Evolutionary conservation across 2,797 vertebrate genomes (phyloP).

Genomic region (Micrastur ruficollis): DNA sequence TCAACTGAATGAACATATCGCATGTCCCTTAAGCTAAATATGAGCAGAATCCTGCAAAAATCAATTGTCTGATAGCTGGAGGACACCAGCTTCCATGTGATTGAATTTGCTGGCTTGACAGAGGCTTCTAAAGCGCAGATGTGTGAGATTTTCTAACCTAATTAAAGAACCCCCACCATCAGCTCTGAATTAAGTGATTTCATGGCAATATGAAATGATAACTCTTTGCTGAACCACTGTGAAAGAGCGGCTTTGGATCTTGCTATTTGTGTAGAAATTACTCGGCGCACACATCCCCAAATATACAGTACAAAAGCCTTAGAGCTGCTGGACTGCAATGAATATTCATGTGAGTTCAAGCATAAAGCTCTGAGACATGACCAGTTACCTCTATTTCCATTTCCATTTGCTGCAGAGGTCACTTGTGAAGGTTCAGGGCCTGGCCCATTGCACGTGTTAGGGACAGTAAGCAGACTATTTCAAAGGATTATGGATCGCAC

Average conservation of each 20-base stretch:
- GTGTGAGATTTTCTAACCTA: slow-evolving; percentile 70
- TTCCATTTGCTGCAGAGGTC: slow-evolving; percentile 32
- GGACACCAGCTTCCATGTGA: slow-evolving; percentile 73
- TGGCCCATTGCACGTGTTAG: background rate
- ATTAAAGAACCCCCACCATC: slow-evolving; percentile 67
- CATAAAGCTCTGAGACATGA: slow-evolving; percentile 45
- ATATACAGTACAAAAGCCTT: slow-evolving; percentile 26
- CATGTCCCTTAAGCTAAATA: slow-evolving; percentile 74
- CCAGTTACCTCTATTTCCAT: slow-evolving; percentile 23
- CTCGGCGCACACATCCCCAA: background rate
- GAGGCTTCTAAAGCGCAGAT: slow-evolving; percentile 53
- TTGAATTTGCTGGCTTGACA: slow-evolving; percentile 70
- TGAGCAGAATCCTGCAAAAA: slow-evolving; percentile 82
- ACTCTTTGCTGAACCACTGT: background rate
- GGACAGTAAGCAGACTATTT: background rate
- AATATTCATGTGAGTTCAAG: slow-evolving; percentile 68
- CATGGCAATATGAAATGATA: slow-evolving; percentile 35
- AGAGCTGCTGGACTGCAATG: slow-evolving; percentile 42
- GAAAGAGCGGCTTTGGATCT: slow-evolving; percentile 7
- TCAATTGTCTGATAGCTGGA: slow-evolving; percentile 82
- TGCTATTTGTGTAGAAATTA: slow-evolving; percentile 22
- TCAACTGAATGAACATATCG: slow-evolving; percentile 65
- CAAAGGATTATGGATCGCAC: background rate
- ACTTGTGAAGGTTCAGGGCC: slow-evolving; percentile 12
- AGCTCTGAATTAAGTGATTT: slow-evolving; percentile 59